These are phyloP conservation scores for Euwallacea fornicatus DNA, from an alignment of 1,140 invertebrate species.

Conservation along the genomic window DNA sequence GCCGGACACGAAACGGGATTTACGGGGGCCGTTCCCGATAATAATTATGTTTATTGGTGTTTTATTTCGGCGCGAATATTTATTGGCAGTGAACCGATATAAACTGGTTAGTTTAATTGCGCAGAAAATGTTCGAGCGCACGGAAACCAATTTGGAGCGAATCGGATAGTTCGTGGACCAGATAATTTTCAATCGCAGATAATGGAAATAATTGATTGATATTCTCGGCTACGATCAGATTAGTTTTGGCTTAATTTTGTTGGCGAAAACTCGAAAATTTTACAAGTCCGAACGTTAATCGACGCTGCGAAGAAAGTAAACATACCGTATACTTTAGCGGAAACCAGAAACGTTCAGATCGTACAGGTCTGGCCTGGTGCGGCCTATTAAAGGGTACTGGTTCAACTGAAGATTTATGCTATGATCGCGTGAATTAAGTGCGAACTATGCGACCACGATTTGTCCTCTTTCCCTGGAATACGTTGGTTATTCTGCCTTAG, in stretches of 20 bases:
- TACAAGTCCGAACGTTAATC: neutral
- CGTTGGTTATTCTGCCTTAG: no score
- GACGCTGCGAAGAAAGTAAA: neutral
- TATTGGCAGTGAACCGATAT: constrained; percentile 21
- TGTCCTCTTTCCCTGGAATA: no score
- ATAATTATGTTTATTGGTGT: constrained; percentile 32
- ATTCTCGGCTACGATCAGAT: constrained; percentile 19
- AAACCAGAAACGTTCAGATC: neutral
- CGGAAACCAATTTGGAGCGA: constrained; percentile 30
- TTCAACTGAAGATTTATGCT: no score
- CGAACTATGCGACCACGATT: no score
- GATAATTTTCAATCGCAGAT: constrained; percentile 32
- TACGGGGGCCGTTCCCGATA: constrained; percentile 13
- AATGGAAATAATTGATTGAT: constrained; percentile 32
- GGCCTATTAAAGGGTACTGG: no score
- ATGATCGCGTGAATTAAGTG: no score
- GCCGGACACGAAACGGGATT: neutral
- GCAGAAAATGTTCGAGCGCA: constrained; percentile 29
- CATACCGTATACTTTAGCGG: neutral
- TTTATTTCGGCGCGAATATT: constrained; percentile 25
- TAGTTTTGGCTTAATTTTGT: constrained; percentile 20
- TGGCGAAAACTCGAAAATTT: neutral
- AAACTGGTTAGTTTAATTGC: constrained; percentile 29
- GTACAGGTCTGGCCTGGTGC: no score
- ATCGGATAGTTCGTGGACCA: constrained; percentile 24